These are phyloP conservation scores for Novumbra hubbsi DNA, from an alignment of 2,797 vertebrate species.

Conservation along the genomic window DNA sequence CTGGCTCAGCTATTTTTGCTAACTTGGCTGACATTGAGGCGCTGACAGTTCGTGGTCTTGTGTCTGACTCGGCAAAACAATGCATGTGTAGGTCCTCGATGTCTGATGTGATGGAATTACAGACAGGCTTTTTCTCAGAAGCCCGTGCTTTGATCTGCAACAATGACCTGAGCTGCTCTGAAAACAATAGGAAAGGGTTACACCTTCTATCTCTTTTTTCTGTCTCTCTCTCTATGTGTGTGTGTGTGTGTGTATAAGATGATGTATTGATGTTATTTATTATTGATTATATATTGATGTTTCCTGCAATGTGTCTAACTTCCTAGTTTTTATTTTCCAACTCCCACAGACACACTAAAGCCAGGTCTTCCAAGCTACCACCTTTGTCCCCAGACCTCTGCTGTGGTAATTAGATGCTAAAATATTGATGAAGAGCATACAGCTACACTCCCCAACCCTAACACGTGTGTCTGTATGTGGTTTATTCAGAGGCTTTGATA, in stretches of 20 bases:
- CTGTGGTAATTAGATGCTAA: slow-evolving; percentile 70
- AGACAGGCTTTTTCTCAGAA: slow-evolving; percentile 31
- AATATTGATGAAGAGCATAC: slow-evolving; percentile 67
- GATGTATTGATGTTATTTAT: no score
- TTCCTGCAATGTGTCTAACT: slow-evolving; percentile 4
- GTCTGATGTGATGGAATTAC: slow-evolving; percentile 43
- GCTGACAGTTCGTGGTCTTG: neutral
- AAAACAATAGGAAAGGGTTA: slow-evolving; percentile 48
- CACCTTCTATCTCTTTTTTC: neutral
- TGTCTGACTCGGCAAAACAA: slow-evolving; percentile 3
- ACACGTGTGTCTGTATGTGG: neutral
- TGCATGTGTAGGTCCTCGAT: slow-evolving; percentile 10
- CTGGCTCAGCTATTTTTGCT: neutral
- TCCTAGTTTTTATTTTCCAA: slow-evolving; percentile 10
- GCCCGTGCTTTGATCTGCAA: slow-evolving; percentile 39
- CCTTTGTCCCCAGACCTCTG: slow-evolving; percentile 60
- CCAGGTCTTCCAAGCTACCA: slow-evolving; percentile 10
- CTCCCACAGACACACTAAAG: neutral
- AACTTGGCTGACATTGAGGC: neutral
- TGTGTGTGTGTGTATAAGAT: neutral
- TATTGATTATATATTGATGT: neutral
- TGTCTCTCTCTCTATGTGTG: neutral
- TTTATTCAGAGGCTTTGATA: no score
- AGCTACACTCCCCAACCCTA: neutral
- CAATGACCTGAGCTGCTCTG: accelerated